These are phyloP conservation scores for Omphaloscelis lunosa DNA, from an alignment of 2,888 invertebrate species.

Conservation along the genomic window DNA sequence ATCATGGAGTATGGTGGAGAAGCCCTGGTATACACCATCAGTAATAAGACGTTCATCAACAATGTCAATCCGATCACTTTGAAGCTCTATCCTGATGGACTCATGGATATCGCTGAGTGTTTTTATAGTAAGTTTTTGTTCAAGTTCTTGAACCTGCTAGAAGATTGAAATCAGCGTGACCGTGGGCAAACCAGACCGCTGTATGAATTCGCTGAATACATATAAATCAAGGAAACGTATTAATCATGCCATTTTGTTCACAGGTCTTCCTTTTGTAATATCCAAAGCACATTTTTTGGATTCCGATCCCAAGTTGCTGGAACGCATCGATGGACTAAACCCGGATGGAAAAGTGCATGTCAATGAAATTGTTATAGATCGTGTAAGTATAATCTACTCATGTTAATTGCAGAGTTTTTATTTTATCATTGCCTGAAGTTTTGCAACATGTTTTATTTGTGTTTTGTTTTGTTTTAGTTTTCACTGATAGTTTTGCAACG, in stretches of 20 bases:
- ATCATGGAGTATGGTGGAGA: conserved; percentile 88
- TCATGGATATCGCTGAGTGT: conserved; percentile 92
- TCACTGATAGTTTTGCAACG: neutral
- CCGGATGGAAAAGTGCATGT: conserved; percentile 85
- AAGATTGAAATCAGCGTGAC: neutral
- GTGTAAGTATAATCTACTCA: conserved; percentile 81
- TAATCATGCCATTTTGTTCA: conserved; percentile 42
- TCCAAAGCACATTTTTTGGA: conserved; percentile 91
- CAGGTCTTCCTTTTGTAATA: conserved; percentile 93
- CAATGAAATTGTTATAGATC: conserved; percentile 91
- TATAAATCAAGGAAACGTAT: neutral
- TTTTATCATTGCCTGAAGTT: neutral
- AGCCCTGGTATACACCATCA: conserved; percentile 91
- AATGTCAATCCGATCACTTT: conserved; percentile 76
- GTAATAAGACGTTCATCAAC: conserved; percentile 91
- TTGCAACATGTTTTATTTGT: no score
- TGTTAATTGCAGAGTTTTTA: neutral
- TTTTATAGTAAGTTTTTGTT: conserved; percentile 91
- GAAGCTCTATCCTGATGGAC: conserved; percentile 91
- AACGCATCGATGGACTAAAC: conserved; percentile 91
- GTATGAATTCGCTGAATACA: neutral
- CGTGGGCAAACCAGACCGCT: neutral
- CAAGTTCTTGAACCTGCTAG: no score
- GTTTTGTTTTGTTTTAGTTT: no score
- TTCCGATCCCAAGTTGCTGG: conserved; percentile 90